These are phyloP conservation scores for Drosophila saltans DNA, from an alignment of 1,140 invertebrate genomes.

Conservation along the genomic window DNA sequence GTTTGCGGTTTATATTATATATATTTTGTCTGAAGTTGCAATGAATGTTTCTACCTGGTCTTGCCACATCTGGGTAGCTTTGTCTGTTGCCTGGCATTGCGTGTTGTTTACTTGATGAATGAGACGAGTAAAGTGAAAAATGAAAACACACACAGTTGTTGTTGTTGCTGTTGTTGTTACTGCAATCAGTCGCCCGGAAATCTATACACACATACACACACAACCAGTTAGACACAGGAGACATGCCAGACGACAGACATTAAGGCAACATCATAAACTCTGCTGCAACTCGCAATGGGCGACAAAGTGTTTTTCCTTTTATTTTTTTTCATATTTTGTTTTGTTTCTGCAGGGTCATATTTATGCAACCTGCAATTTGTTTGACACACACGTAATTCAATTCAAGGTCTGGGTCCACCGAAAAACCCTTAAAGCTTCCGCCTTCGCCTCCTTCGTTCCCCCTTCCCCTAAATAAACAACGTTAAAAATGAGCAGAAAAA, in stretches of 20 bases:
- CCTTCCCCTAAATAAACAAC: not conserved
- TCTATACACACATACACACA: slow-evolving; percentile 69
- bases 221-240: slow-evolving; percentile 29
- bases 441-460: not conserved
- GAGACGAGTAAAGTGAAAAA: slow-evolving; percentile 66
- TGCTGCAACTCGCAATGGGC: slow-evolving; percentile 38
- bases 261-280: slow-evolving; percentile 59
- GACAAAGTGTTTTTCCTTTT: slow-evolving; percentile 65
- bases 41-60: slow-evolving; percentile 44
- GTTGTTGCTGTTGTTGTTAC: slow-evolving; percentile 30
- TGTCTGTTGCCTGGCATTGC: slow-evolving; percentile 41
- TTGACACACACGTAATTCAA: slow-evolving; percentile 54
- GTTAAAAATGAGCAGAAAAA: slow-evolving; percentile 46
- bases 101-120: slow-evolving; percentile 75
- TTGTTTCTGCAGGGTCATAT: slow-evolving; percentile 18
- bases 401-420: slow-evolving; percentile 47
- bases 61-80: slow-evolving; percentile 47
- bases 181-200: slow-evolving; percentile 79
- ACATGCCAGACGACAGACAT: slow-evolving; percentile 36
- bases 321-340: slow-evolving; percentile 26
- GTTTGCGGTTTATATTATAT: slow-evolving; percentile 38
- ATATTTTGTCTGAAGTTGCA: slow-evolving; percentile 17
- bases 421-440: slow-evolving; percentile 43
- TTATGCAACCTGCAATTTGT: slow-evolving; percentile 45
- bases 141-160: slow-evolving; percentile 70